These are phyloP conservation scores for Ptychoptera contaminata DNA, from an alignment of 2,888 invertebrate species.

Conservation along the genomic window DNA sequence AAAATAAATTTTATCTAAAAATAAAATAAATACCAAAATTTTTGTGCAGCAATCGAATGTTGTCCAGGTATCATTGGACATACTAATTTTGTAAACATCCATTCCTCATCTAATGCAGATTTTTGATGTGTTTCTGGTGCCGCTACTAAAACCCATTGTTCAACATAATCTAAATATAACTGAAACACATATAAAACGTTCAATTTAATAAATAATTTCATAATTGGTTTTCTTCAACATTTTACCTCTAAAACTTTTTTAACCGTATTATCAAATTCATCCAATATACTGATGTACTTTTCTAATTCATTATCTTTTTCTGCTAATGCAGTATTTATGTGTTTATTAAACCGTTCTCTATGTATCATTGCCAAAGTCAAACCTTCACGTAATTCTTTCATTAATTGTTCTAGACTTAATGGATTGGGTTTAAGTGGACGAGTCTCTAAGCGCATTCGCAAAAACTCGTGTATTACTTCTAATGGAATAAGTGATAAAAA, in stretches of 20 bases:
- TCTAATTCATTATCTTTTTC: slow-evolving; percentile 32
- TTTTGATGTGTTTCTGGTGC: slow-evolving; percentile 39
- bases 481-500: slow-evolving; percentile 73
- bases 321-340: slow-evolving; percentile 42
- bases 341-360: slow-evolving; percentile 56
- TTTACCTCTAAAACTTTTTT: slow-evolving; percentile 51
- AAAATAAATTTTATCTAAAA: too few relatives aligned
- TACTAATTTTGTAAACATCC: slow-evolving; percentile 68
- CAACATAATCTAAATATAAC: slow-evolving; percentile 76
- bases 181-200: slow-evolving; percentile 19
- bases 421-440: slow-evolving; percentile 70
- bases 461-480: slow-evolving; percentile 85
- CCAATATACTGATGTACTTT: slow-evolving; percentile 42
- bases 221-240: background rate
- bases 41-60: slow-evolving; percentile 53
- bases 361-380: slow-evolving; percentile 68
- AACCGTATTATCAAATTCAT: slow-evolving; percentile 62
- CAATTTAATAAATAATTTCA: slow-evolving; percentile 2
- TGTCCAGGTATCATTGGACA: slow-evolving; percentile 64
- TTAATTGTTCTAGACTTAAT: slow-evolving; percentile 72
- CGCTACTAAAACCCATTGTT: slow-evolving; percentile 55
- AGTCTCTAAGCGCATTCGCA: slow-evolving; percentile 69
- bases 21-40: slow-evolving; percentile 47
- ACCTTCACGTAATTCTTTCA: slow-evolving; percentile 82
- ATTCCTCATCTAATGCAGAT: slow-evolving; percentile 69